Base-by-base conservation (phyloP, 2,113 vertebrate genomes). In the Bubo scandiacus region DNA sequence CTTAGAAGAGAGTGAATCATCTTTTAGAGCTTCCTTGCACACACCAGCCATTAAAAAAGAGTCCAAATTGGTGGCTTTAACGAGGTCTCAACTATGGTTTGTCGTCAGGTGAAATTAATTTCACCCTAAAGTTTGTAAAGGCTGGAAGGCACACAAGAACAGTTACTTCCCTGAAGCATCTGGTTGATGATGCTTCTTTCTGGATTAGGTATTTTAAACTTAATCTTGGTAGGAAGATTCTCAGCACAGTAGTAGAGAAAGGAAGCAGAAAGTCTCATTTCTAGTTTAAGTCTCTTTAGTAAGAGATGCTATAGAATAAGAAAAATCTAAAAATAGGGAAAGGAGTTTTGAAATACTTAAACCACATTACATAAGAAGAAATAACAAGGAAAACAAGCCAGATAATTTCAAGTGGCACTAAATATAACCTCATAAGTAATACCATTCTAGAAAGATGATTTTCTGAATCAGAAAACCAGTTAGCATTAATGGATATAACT, bases 361-460 rank as follows among this genome's bases (percentile, higher is more conserved):
- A 88, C 20, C 9, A 72, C 21, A 72, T 93, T 92, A 81, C 81
- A 82, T 92, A 94, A 94, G 86, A 58, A 87, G 81, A 72, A 95
- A 91, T 87, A 95, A 87, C 68, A 94, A 80, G 86, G 65, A 81
- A 96, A 94, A 94, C 84, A 92, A 95, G 73, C 17, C 86, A 92
- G 91, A 91, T 85, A 91, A 95, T 95, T 95, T 94, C 83, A 95
- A 94, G 80, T 82, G 57, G 42, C 19, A 77, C 77, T 97, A 92
- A 95, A 95, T 91, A 97, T 81, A 94, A 81, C 65, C 57, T 68
- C 32, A 23, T 84, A 88, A 81, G 87, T 71, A 79, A 86, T 61
- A 49, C 52, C 47, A 36, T 94, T 94, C 90, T 92, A 62, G 86
- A 93, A 83, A 52, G 79, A 51, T 70, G 93, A 67, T 79, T 91